Conservation (phyloP, 2,888 invertebrate species). For the Acanthosepion esculentum region DNA sequence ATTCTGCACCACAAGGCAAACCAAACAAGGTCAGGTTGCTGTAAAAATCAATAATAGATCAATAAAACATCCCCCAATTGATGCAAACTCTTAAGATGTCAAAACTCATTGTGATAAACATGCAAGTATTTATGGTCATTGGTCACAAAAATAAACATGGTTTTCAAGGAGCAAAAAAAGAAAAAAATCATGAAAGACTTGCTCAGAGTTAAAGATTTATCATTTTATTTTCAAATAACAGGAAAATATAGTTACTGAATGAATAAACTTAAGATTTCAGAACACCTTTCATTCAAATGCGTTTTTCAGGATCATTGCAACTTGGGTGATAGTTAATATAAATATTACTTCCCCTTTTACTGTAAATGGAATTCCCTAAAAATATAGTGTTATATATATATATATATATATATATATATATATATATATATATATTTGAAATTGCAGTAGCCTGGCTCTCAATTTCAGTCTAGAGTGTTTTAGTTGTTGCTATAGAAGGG, state of each 20-base stretch:
- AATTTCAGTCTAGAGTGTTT: too few relatives aligned
- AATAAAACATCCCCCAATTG: neutral
- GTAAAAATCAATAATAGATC: neutral
- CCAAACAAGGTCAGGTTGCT: neutral
- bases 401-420: too few relatives aligned
- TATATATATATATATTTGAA: too few relatives aligned
- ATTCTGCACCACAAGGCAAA: neutral
- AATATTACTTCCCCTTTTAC: too few relatives aligned
- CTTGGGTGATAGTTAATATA: neutral
- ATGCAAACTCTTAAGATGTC: neutral
- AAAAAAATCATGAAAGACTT: neutral
- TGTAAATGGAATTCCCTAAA: too few relatives aligned
- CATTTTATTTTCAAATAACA: neutral
- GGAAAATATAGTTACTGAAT: neutral
- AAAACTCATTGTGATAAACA: neutral
- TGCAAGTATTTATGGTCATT: neutral
- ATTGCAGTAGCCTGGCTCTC: too few relatives aligned
- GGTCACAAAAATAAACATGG: neutral
- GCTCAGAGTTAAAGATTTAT: neutral
- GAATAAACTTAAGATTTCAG: neutral
- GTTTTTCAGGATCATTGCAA: neutral
- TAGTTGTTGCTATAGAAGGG: too few relatives aligned
- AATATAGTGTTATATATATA: too few relatives aligned
- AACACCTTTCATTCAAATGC: neutral
- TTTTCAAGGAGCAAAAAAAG: neutral